Base-by-base conservation (phyloP, 1,140 invertebrate species). In the Galleria mellonella region DNA sequence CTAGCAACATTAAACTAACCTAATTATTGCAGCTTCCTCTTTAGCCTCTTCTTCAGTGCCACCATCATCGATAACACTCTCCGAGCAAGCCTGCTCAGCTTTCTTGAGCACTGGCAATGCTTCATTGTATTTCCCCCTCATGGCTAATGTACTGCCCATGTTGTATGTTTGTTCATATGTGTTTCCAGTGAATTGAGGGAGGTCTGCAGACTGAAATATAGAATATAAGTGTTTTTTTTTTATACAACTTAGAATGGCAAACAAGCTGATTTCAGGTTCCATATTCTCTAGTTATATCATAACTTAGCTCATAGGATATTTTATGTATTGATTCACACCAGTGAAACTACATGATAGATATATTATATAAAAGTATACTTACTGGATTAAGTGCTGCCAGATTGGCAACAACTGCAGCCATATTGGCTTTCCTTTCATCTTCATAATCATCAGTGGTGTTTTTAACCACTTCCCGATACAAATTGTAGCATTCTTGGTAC, bases 111-210 rank as follows among this genome's bases (percentile, higher is more conserved):
- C 94, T 10, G 91, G 91, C 51, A 96, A 90, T 1, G 96, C 96
- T 63, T 95, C 94, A 32, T 78, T 72, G 68, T 89, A 92, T 52
- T 91, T 90, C 4, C 91, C 91, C 33, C 89, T 86, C 51, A 92
- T 92, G 35, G 96, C 90, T 9, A 95, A 77, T 36, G 91, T 89
- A 74, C 96, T 97, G 4, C 95, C 95, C 29, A 91, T 89, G 74
- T 99, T 99, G 67, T 97, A 99, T 17, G 92, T 91, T 30, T 97
- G 72, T 76, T 99, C 97, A 83, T 98, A 98, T 0, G 93, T 93
- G 23, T 32, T 74, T 36, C 82, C 81, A 23, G 77, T 76, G 42
- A 83, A 76, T 51, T 74, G 64, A 4, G 76, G 76, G 15, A 77
- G 28, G 7, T 84, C 81, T 39, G 68, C 56, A 9, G 63, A 55